These are phyloP conservation scores for Drosophila pseudoananassae DNA, from an alignment of 1,140 invertebrate species.

Conservation along the genomic window DNA sequence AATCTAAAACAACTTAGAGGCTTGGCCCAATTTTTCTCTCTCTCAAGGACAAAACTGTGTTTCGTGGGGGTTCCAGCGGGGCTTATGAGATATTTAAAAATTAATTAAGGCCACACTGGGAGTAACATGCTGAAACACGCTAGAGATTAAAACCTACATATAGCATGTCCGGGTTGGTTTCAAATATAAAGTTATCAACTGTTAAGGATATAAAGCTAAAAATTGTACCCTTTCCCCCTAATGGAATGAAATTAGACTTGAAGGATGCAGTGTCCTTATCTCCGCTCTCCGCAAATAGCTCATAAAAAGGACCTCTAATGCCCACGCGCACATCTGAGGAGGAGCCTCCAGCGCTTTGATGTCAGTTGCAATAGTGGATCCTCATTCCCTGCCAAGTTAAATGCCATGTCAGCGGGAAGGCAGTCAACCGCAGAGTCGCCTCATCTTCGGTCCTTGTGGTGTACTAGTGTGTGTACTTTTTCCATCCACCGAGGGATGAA, in stretches of 20 bases:
- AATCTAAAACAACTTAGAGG: neutral
- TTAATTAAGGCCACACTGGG: neutral
- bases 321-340: constrained; percentile 4
- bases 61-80: too few relatives aligned
- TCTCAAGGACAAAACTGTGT: neutral
- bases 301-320: constrained; percentile 9
- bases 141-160: too few relatives aligned
- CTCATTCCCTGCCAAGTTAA: constrained; percentile 19
- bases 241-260: neutral
- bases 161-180: too few relatives aligned
- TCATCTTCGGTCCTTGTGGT: constrained; percentile 1
- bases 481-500: neutral
- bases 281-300: constrained; percentile 2
- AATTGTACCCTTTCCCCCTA: neutral
- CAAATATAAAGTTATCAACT: too few relatives aligned
- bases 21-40: neutral
- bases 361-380: constrained; percentile 28
- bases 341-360: constrained; percentile 17
- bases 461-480: neutral
- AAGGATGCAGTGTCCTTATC: constrained; percentile 6
- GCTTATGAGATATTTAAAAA: neutral
- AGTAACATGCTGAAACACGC: too few relatives aligned
- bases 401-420: constrained; percentile 34
- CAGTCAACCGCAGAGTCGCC: constrained; percentile 27
- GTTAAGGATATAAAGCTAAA: too few relatives aligned